Percentiles rank a stretch among this genome's conserved stretches.
Evolutionary conservation across 2,113 vertebrate genomes (phyloP).

Genomic region (Microcebus griseorufus): DNA sequence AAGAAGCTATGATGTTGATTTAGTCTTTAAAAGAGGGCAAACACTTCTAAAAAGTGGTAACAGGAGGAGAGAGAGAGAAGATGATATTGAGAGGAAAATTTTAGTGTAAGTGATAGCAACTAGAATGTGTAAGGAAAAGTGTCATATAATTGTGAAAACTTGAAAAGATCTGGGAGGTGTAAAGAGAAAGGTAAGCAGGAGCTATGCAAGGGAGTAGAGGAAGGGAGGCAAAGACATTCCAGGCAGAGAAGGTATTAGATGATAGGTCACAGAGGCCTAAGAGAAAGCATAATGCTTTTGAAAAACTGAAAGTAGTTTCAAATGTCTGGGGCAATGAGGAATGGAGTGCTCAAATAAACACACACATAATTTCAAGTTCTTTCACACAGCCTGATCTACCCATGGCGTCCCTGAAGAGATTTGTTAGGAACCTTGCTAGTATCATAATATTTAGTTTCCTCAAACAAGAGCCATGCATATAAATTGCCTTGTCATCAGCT

Average conservation of each 20-base stretch:
- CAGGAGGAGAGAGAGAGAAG: background rate
- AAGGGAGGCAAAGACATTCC: background rate
- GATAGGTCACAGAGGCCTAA: background rate
- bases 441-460: background rate
- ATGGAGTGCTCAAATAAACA: background rate
- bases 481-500: background rate
- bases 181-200: background rate
- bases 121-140: background rate
- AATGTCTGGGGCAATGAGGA: background rate
- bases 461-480: background rate
- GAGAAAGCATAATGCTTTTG: background rate
- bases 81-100: background rate
- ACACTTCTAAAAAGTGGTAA: background rate
- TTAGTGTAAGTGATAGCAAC: background rate
- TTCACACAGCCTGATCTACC: background rate
- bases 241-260: rapidly evolving
- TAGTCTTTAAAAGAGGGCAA: background rate
- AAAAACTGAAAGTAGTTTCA: background rate
- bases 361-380: background rate
- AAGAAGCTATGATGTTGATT: background rate
- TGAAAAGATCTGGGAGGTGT: background rate
- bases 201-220: background rate
- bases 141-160: background rate
- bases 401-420: background rate
- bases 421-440: background rate